Conservation (phyloP, 2,797 vertebrate species). For the Rhinogobio ventralis region DNA sequence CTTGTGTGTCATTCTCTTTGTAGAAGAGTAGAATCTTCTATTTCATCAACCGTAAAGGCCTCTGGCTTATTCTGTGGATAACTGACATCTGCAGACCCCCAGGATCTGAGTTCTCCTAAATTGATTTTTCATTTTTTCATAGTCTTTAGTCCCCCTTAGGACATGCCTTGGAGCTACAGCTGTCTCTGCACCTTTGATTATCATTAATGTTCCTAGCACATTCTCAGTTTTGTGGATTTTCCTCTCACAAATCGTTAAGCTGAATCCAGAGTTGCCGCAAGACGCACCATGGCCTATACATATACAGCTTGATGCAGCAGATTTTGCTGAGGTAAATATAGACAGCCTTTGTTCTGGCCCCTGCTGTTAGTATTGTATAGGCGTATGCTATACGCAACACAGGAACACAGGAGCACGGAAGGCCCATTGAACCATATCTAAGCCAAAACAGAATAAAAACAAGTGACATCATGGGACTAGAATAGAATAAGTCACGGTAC, state of each 20-base stretch:
- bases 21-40: background rate
- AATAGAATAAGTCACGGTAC: background rate
- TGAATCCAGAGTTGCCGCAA: slow-evolving; percentile 28
- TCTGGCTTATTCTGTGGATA: slow-evolving; percentile 27
- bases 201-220: slow-evolving; percentile 5
- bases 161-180: background rate
- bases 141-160: slow-evolving; percentile 4
- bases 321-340: slow-evolving; percentile 44
- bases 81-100: slow-evolving; percentile 11
- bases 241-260: slow-evolving; percentile 4
- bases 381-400: slow-evolving; percentile 26
- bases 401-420: slow-evolving; percentile 12
- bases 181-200: slow-evolving; percentile 21
- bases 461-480: slow-evolving; percentile 23
- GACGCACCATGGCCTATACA: background rate
- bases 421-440: slow-evolving; percentile 12
- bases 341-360: slow-evolving; percentile 25
- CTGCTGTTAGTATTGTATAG: slow-evolving; percentile 32
- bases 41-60: background rate
- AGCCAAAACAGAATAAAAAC: background rate
- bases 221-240: slow-evolving; percentile 14
- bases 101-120: slow-evolving; percentile 18
- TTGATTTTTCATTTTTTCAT: slow-evolving; percentile 20
- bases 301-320: slow-evolving; percentile 15
- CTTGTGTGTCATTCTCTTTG: background rate